These are phyloP conservation scores for Camponotus vicinus DNA, from an alignment of 1,140 invertebrate genomes.

Conservation along the genomic window DNA sequence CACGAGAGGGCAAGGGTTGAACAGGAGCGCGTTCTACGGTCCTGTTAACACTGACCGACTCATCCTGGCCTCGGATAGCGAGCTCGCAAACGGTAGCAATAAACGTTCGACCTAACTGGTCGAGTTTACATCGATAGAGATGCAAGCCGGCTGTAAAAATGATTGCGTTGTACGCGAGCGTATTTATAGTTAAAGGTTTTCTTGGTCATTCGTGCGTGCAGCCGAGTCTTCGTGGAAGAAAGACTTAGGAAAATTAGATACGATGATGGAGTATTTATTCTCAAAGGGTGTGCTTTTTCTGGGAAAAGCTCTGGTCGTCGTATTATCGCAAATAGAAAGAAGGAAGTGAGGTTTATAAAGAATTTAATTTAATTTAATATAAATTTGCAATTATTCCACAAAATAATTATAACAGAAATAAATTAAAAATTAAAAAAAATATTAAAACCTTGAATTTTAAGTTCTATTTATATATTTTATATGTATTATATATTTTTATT, in stretches of 20 bases:
- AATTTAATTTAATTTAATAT: not conserved
- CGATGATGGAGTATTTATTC: constrained; percentile 28
- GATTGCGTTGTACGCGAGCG: constrained; percentile 38
- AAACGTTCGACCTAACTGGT: constrained; percentile 44
- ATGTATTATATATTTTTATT: no score
- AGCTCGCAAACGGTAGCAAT: constrained; percentile 52
- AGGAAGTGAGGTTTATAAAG: not conserved
- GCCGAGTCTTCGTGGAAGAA: not conserved
- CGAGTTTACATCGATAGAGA: constrained; percentile 59
- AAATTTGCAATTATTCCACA: not conserved
- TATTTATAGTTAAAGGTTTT: constrained; percentile 54
- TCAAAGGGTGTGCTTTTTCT: constrained; percentile 20
- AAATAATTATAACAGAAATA: not conserved
- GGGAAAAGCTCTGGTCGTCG: not conserved
- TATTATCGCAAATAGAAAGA: not conserved
- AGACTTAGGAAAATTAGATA: constrained; percentile 1
- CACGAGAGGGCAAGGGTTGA: constrained; percentile 55
- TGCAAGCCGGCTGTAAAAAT: constrained; percentile 45
- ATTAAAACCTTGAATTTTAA: not conserved
- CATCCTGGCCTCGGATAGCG: constrained; percentile 44
- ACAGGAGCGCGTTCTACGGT: constrained; percentile 50
- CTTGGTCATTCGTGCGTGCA: constrained; percentile 40
- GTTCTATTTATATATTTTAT: not conserved
- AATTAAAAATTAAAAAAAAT: not conserved
- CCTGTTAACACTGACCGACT: constrained; percentile 57